phyloP scores from a whole-genome alignment of 2,113 vertebrate species.

The Zosterops borbonicus region DNA sequence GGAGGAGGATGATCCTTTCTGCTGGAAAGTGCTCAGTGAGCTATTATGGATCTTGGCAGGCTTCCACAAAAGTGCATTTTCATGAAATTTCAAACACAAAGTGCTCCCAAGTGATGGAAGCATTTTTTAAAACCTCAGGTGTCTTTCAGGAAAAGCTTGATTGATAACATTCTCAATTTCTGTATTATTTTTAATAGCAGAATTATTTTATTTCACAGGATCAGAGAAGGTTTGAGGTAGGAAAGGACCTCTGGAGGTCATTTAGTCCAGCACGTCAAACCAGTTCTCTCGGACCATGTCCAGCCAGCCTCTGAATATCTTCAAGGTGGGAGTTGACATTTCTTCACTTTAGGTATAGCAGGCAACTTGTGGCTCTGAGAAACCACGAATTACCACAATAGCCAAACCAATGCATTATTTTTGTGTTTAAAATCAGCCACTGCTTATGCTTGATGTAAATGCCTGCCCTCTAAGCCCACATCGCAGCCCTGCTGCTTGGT shows the following conservation, averaged over 20 bases:
- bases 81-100: background rate
- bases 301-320: background rate
- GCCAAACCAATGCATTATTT: background rate
- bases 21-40: background rate
- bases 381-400: fast-evolving
- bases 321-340: background rate
- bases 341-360: background rate
- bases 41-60: background rate
- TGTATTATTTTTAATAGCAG: background rate
- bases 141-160: background rate
- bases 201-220: background rate
- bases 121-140: background rate
- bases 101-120: background rate
- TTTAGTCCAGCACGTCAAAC: background rate
- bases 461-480: background rate
- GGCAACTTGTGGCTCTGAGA: background rate
- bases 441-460: background rate
- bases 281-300: background rate
- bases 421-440: background rate
- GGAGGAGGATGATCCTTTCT: background rate
- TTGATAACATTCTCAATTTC: background rate
- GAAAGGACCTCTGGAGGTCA: background rate
- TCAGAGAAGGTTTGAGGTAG: background rate
- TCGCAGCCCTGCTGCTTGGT: background rate
- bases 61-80: background rate